Conservation (phyloP, 2,113 vertebrate genomes). For the Myotis davidii region DNA sequence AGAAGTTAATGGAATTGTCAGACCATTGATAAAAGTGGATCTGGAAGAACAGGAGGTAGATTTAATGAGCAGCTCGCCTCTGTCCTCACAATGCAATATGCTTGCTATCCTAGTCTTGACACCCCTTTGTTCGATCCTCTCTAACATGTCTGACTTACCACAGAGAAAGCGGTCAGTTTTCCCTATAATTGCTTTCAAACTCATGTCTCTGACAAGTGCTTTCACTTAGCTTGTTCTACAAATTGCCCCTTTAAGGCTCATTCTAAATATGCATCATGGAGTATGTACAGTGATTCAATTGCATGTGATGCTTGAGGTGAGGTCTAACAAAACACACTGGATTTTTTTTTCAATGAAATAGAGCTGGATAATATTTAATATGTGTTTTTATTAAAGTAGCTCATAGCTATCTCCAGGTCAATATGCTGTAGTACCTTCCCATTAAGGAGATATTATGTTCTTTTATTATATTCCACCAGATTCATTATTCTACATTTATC, state of each 20-base stretch:
- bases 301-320: conserved; percentile 82
- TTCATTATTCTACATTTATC: conserved; percentile 90
- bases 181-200: conserved; percentile 83
- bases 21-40: conserved; percentile 67
- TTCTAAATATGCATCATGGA: conserved; percentile 83
- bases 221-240: conserved; percentile 84
- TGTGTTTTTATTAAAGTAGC: conserved; percentile 87
- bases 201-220: conserved; percentile 79
- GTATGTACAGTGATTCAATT: conserved; percentile 78
- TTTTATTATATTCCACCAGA: conserved; percentile 87
- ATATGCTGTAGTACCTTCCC: conserved; percentile 85
- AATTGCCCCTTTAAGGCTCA: conserved; percentile 82
- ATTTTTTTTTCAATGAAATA: conserved; percentile 83
- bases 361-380: conserved; percentile 85
- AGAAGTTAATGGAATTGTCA: conserved; percentile 83
- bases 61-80: conserved; percentile 81
- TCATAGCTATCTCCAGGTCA: conserved; percentile 86
- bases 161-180: conserved; percentile 83
- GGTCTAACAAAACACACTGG: conserved; percentile 81
- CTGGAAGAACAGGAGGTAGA: conserved; percentile 79
- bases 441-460: conserved; percentile 88
- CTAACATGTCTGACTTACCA: conserved; percentile 80
- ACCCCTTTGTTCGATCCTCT: conserved; percentile 72
- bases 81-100: conserved; percentile 70
- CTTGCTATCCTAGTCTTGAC: conserved; percentile 73